Percentiles rank a stretch among this genome's conserved stretches.
Evolutionary conservation across 2,113 vertebrate genomes (phyloP).

Genomic region (Pituophis catenifer): DNA sequence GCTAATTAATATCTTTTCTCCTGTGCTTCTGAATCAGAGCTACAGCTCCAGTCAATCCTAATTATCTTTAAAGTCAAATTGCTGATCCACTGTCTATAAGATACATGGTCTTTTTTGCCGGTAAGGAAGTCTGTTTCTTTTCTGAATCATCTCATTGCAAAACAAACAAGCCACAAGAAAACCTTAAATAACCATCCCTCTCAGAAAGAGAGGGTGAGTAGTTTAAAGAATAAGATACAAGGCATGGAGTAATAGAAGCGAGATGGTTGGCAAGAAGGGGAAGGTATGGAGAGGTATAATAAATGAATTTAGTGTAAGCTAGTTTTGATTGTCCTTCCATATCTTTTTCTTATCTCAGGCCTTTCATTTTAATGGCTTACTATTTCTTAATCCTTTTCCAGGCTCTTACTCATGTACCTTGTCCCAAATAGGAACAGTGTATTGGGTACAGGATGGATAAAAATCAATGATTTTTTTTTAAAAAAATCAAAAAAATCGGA

Average conservation of each 20-base stretch:
- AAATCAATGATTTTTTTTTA: too few relatives aligned
- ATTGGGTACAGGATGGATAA: too few relatives aligned
- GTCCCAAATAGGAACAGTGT: neutral
- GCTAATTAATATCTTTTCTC: neutral
- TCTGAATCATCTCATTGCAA: neutral
- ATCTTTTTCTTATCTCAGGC: neutral
- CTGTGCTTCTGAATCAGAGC: neutral
- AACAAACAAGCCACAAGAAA: neutral
- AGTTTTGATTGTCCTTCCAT: neutral
- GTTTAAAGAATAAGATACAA: neutral
- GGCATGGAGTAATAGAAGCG: neutral
- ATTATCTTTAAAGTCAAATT: neutral
- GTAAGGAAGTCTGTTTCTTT: neutral
- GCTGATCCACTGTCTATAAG: neutral
- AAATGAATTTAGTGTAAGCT: neutral
- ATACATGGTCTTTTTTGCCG: neutral
- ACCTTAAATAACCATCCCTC: neutral
- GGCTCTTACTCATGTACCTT: neutral
- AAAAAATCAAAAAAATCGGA: too few relatives aligned
- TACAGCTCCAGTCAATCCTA: neutral
- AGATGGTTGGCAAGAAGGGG: neutral
- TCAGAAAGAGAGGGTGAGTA: neutral
- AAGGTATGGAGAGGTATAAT: neutral
- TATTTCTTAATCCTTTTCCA: neutral
- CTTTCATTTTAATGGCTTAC: neutral